Base-by-base conservation (phyloP, 2,797 vertebrate species). In the Scleropages formosus region DNA sequence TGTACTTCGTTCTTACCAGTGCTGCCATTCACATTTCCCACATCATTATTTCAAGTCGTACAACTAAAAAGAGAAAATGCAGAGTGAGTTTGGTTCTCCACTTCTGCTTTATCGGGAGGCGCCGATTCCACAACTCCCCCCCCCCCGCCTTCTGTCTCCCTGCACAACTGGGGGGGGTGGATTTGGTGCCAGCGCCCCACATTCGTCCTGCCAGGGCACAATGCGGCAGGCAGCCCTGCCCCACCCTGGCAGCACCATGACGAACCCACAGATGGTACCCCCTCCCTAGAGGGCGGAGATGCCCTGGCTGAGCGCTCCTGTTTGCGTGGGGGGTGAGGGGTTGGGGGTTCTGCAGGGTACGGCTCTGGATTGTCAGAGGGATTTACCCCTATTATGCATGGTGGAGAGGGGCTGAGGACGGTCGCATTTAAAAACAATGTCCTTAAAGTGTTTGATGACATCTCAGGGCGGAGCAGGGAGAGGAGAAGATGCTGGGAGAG, bases 231-330 rank as follows among this genome's bases (percentile, higher is more conserved):
- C 83, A 82, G 87, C 84, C 82, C 86, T 80, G 85, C 85, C 87
- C 86, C 79, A 85, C 86, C 87, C 86, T 92, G 90, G 92, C 91
- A 92, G 89, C 88, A 91, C 90, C 91, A 91, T 91, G 89, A 91
- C 90, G 91, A 92, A 93, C 91, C 87, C 89, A 89, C 91, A 93
- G 92, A 93, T 93, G 90, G 91, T 92, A 86, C 85, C 81, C 89
- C 88, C 90, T 90, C 90, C 82, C 88, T 83, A 83, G 84, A 89
- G 89, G 88, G 83, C 88, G 86, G 84, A 90, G 87, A 89, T 85
- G 83, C 81, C 78, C 82, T 84, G 80, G 81, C 88, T 89, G 87
- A 89, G 85, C 86, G 85, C 84, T 78, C 77, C 74, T 76, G 77
- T 69, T 78, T 58, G 81, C 84, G 75, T 81, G 66, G 78, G 31